phyloP scores from a whole-genome alignment of 2,888 invertebrate species.

The Cantharis nigra region DNA sequence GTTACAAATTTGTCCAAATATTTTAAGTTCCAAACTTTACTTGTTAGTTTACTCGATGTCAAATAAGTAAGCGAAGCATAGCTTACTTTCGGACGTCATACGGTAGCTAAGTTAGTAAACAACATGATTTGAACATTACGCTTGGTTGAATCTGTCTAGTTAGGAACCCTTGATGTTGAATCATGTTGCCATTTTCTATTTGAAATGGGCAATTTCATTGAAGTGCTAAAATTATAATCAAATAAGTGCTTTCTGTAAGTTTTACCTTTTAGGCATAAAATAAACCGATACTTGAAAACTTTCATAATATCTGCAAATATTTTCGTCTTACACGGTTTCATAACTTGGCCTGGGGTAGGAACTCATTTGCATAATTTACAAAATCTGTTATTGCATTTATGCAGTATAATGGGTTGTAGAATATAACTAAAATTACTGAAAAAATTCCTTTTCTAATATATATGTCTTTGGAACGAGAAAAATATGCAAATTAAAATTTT shows the following conservation, averaged over 20 bases:
- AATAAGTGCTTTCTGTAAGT: neutral
- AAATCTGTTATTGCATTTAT: neutral
- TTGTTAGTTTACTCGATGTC: neutral
- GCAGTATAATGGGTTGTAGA: neutral
- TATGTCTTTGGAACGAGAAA: conserved; percentile 31
- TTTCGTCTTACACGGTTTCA: neutral
- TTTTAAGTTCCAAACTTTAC: neutral
- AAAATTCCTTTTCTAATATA: neutral
- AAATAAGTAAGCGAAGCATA: neutral
- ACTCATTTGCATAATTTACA: neutral
- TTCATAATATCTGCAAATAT: neutral
- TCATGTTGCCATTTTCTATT: neutral
- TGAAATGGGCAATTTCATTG: neutral
- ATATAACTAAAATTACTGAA: neutral
- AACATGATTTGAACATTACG: neutral
- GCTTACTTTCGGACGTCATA: neutral
- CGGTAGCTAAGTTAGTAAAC: neutral
- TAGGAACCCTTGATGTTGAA: neutral
- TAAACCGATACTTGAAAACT: neutral
- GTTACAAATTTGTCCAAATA: neutral
- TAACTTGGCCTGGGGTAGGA: neutral
- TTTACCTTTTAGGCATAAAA: neutral
- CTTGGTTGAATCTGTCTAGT: neutral
- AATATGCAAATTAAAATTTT: conserved; percentile 42
- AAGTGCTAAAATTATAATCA: neutral